phyloP scores from a whole-genome alignment of 2,888 invertebrate genomes.

The Apomyelois bistriatella region DNA sequence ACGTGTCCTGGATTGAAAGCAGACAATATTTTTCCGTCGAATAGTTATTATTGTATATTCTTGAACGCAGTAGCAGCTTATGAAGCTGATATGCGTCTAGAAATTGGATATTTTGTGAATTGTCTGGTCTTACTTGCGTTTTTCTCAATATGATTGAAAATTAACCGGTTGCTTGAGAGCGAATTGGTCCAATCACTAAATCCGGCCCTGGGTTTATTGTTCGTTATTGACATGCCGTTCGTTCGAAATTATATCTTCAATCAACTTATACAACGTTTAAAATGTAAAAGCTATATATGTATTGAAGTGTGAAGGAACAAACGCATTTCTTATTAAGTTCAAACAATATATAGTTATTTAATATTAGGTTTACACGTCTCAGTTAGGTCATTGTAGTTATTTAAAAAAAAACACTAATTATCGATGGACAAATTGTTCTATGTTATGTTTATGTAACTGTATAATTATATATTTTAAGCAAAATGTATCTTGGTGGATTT shows the following conservation, averaged over 20 bases:
- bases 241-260: too few species aligned
- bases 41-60: too few species aligned
- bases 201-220: not conserved
- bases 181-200: too few species aligned
- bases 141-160: too few species aligned
- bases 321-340: slow-evolving; percentile 43
- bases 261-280: not conserved
- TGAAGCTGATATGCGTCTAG: too few species aligned
- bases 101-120: too few species aligned
- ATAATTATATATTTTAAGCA: slow-evolving; percentile 57
- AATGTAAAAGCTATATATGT: not conserved
- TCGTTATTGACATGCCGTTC: not conserved
- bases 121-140: too few species aligned
- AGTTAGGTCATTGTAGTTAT: slow-evolving; percentile 51
- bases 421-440: slow-evolving; percentile 50
- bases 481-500: slow-evolving; percentile 46
- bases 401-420: slow-evolving; percentile 46
- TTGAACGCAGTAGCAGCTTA: too few species aligned
- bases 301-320: slow-evolving; percentile 28
- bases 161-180: too few species aligned
- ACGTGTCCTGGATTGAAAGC: too few species aligned
- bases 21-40: too few species aligned
- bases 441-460: slow-evolving; percentile 50
- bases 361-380: slow-evolving; percentile 53
- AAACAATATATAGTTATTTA: slow-evolving; percentile 46